These are phyloP conservation scores for Leptinotarsa rubiginosa DNA, from an alignment of 2,888 invertebrate species.

Conservation along the genomic window DNA sequence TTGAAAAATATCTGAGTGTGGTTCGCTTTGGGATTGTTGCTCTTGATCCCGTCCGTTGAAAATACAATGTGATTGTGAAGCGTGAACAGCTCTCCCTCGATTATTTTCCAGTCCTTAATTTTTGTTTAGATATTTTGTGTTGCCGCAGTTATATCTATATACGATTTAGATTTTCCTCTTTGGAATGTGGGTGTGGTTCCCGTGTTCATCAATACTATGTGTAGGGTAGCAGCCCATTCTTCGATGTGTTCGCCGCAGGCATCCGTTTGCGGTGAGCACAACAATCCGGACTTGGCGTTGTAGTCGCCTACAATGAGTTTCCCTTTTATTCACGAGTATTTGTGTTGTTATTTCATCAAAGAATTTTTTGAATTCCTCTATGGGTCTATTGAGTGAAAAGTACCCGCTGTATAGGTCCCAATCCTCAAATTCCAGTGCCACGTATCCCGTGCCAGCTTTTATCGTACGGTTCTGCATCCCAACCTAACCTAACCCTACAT, in stretches of 20 bases:
- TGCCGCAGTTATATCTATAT: neutral
- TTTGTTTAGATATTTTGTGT: neutral
- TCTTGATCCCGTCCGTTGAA: neutral
- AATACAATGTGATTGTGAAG: neutral
- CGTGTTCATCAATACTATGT: neutral
- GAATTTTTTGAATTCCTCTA: no score
- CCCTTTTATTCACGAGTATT: neutral
- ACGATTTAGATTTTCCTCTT: neutral
- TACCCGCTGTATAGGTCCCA: no score
- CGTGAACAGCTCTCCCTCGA: neutral
- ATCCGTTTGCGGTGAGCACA: neutral
- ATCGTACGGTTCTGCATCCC: no score
- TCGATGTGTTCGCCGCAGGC: neutral
- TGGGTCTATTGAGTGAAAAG: no score
- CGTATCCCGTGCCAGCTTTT: no score
- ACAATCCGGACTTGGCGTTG: neutral
- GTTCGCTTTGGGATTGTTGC: neutral
- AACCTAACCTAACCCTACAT: no score
- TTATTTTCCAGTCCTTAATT: neutral
- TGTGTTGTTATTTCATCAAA: no score
- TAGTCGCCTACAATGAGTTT: neutral
- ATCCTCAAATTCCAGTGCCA: no score
- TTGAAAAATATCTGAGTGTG: neutral
- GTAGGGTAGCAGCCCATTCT: neutral
- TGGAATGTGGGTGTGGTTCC: neutral